Base-by-base conservation (phyloP, 1,140 invertebrate species). In the Rhyacophila brunnea region DNA sequence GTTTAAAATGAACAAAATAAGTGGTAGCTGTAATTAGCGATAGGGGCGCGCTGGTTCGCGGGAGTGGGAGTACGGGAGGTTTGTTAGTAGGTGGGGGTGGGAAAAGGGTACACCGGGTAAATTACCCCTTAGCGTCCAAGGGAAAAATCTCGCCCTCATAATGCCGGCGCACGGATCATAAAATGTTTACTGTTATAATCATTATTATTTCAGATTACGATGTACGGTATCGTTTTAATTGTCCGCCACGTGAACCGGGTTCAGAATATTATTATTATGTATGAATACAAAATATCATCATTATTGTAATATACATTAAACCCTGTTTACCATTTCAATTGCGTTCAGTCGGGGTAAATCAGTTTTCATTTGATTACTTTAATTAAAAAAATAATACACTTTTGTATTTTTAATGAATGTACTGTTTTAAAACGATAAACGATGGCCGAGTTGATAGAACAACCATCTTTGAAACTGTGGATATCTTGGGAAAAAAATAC, bases 1-100 rank as follows among this genome's bases (percentile, higher is more conserved):
- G 61, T 59, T 54, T 63, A 55, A 62, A 63, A 63, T 63, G 58
- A 59, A 59, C 61, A 58, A 63, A 63, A 63, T 63, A 63, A 63
- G 61, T 58, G 60, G 54, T 62, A 40, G 36, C 19, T 42, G 51
- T 55, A 63, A 63, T 63, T 63, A 59, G 60, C 42, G 43, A 3
- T 15, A 32, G 54, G 40, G 13, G 46, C 13, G 48, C 19, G 19
- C 32, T n/a, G n/a, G n/a, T n/a, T n/a, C n/a, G n/a, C n/a, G n/a
- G n/a, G n/a, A n/a, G n/a, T n/a, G n/a, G n/a, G 46, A 17, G n/a
- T 11, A 42, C 34, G 20, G 11, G 23, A 34, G 17, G 49, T 9
- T 9, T 28, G 6, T 23, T 15, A 6, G 35, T 55, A 32, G 36
- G 28, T 32, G 38, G 34, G 32, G 43, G 38, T 11, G 43, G 42